phyloP scores from a whole-genome alignment of 2,113 vertebrate genomes.

The Coptodon bakossiorum region DNA sequence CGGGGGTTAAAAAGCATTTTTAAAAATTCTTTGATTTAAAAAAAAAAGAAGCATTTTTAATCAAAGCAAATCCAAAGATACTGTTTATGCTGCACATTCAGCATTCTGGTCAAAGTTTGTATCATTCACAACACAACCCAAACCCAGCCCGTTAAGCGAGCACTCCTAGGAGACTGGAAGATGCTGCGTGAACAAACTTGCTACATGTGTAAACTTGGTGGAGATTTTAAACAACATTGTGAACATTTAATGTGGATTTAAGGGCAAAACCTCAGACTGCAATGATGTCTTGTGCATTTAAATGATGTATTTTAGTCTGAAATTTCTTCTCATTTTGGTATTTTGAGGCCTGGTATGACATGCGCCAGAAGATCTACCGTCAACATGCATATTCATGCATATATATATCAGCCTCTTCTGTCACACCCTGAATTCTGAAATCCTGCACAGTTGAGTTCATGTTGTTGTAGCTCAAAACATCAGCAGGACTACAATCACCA shows the following conservation, averaged over 20 bases:
- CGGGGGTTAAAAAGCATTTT: not conserved
- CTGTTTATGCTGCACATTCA: fast-evolving
- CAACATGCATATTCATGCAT: not conserved
- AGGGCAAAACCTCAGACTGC: fast-evolving
- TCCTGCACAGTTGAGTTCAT: not conserved
- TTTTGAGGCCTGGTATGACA: not conserved
- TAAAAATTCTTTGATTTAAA: not conserved
- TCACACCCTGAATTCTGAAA: not conserved
- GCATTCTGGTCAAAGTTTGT: not conserved
- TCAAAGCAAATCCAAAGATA: not conserved
- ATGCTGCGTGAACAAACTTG: not conserved
- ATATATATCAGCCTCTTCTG: not conserved
- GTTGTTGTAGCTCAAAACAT: not conserved
- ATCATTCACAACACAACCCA: not conserved
- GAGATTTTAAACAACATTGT: not conserved
- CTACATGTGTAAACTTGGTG: not conserved
- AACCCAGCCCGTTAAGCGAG: not conserved
- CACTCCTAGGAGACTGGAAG: not conserved
- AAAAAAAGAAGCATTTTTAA: not conserved
- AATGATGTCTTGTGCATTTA: not conserved
- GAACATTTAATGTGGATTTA: not conserved
- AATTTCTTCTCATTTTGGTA: not conserved
- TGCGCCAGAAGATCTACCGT: not conserved
- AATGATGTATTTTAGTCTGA: not conserved
- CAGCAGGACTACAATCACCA: not conserved